phyloP scores from a whole-genome alignment of 2,797 vertebrate genomes.

The Hyperoplus lanceolatus region DNA sequence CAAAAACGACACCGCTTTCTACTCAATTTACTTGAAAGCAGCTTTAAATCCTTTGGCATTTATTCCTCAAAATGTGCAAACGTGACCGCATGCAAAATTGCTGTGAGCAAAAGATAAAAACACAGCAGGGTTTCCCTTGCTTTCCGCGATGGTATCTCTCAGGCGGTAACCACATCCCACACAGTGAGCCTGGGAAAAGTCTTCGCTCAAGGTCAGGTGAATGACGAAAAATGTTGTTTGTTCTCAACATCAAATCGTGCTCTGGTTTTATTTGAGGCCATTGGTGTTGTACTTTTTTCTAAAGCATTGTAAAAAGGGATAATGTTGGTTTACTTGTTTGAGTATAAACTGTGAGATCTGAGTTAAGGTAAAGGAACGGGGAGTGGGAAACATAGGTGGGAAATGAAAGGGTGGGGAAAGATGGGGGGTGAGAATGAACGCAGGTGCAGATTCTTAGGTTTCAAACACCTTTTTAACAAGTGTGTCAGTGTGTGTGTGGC shows the following conservation, averaged over 20 bases:
- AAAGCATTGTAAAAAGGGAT: not conserved
- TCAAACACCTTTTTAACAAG: slow-evolving; percentile 21
- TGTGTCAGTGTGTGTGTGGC: not conserved
- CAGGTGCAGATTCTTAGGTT: slow-evolving; percentile 20
- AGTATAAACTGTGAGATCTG: not conserved
- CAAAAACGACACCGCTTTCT: not conserved
- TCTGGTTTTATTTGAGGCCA: not conserved
- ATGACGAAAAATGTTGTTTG: slow-evolving; percentile 35
- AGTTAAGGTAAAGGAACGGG: not conserved
- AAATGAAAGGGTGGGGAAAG: not conserved
- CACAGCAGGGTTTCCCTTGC: not conserved
- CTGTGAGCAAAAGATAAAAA: not conserved
- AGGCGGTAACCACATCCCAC: slow-evolving; percentile 9
- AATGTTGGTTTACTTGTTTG: not conserved
- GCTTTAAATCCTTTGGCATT: not conserved
- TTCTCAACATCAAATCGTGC: not conserved
- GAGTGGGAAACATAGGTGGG: too few relatives aligned
- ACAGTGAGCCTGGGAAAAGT: not conserved
- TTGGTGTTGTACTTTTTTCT: not conserved
- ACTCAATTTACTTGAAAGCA: not conserved
- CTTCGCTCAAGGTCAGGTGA: slow-evolving; percentile 55
- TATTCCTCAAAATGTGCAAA: not conserved
- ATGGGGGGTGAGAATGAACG: slow-evolving; percentile 8
- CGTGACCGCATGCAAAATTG: not conserved
- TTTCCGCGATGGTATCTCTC: not conserved